These are phyloP conservation scores for Austrolebias charrua DNA, from an alignment of 2,797 vertebrate genomes.

Conservation along the genomic window DNA sequence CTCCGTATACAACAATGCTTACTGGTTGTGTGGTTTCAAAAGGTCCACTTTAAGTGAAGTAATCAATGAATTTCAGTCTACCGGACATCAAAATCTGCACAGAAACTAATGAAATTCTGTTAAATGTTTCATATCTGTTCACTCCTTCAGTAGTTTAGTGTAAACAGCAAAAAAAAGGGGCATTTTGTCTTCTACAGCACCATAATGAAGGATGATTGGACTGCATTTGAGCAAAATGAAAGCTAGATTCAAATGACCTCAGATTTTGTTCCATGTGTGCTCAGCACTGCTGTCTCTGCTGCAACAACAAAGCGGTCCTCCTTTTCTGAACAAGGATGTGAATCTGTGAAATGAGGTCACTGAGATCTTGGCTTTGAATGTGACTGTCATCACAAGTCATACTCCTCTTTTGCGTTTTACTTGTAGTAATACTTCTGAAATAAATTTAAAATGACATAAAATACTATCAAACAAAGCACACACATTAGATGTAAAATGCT, in stretches of 20 bases:
- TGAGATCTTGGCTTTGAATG: constrained; percentile 1
- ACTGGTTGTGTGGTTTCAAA: not conserved
- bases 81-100: not conserved
- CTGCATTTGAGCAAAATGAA: not conserved
- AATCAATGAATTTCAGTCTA: not conserved
- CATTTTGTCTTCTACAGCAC: not conserved
- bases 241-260: not conserved
- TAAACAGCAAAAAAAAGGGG: not conserved
- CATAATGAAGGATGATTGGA: not conserved
- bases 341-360: constrained; percentile 10
- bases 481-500: not conserved
- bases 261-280: not conserved
- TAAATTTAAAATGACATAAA: not conserved
- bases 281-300: not conserved
- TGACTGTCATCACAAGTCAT: not conserved
- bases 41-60: not conserved
- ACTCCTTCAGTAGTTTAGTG: not conserved
- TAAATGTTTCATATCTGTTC: not conserved
- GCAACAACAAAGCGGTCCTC: not conserved
- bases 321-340: constrained; percentile 3
- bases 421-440: not conserved
- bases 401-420: not conserved
- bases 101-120: not conserved
- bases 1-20: no score
- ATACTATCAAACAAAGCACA: not conserved